Base-by-base conservation (phyloP, 1,140 invertebrate species). In the Ceratina australensis region DNA sequence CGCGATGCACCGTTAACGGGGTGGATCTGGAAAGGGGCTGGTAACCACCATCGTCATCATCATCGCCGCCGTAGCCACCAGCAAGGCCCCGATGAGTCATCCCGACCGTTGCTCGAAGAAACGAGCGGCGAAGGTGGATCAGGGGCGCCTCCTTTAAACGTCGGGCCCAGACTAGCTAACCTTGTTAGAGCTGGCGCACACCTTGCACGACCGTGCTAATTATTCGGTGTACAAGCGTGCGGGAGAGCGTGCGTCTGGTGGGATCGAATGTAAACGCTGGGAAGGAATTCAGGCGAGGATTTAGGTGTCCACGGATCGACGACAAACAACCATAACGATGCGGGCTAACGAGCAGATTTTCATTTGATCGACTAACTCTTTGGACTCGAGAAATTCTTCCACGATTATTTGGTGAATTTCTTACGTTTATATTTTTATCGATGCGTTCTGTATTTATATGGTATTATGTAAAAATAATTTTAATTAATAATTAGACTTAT, bases 201-300 rank as follows among this genome's bases (percentile, higher is more conserved):
- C 79, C 86, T 89, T 83, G 82, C 85, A 84, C 83, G 26, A 73
- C 20, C 69, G 52, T 76, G 89, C 84, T 89, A 89, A 89, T 89
- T 86, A 78, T 79, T 82, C 72, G 42, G 56, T 78, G 79, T 78
- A 73, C 68, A 73, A 73, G 57, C 49, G 33, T 33, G 7, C 33
- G 33, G 10, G 33, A 42, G 8, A 42, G 33, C 33, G 33, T 42
- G 33, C 8, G 33, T 42, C 33, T 42, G 5, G 3, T 10, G 2
- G 10, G 33, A 10, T 10, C 10, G 33, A 10, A 10, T 72, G 73
- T 63, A 79, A 83, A 79, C 59, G 66, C n/a, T 52, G 56, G 33
- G 3, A 2, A 1, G 28, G n/a, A 54, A 18, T 16, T 22, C 47
- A n/a, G 8, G 42, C 8, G 49, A n/a, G 65, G 28, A 67, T 67